These are phyloP conservation scores for Cactoblastis cactorum DNA, from an alignment of 2,888 invertebrate species.

Conservation along the genomic window DNA sequence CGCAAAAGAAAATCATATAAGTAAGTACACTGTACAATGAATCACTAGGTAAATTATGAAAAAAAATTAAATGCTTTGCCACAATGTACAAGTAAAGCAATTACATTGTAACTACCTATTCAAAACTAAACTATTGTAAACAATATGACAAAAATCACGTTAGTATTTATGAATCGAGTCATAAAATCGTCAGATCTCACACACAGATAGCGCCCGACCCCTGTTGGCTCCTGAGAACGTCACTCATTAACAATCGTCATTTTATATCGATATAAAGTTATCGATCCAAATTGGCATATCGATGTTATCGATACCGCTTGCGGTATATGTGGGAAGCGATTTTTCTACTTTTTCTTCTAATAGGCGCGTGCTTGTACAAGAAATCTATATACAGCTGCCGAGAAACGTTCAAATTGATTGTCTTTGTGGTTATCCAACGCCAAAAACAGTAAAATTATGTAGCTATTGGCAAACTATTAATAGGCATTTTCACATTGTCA, in stretches of 20 bases:
- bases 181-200: slow-evolving; percentile 65
- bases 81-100: slow-evolving; percentile 33
- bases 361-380: slow-evolving; percentile 17
- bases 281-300: slow-evolving; percentile 58
- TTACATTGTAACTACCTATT: slow-evolving; percentile 34
- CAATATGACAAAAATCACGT: slow-evolving; percentile 31
- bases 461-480: not conserved
- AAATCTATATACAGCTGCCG: slow-evolving; percentile 20
- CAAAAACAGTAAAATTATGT: not conserved
- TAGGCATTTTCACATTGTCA: too few relatives aligned
- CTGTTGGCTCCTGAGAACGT: slow-evolving; percentile 67
- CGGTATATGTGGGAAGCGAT: slow-evolving; percentile 62
- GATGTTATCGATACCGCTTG: slow-evolving; percentile 52
- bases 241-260: slow-evolving; percentile 55
- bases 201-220: slow-evolving; percentile 65
- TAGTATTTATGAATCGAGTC: slow-evolving; percentile 41
- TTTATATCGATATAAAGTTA: slow-evolving; percentile 49
- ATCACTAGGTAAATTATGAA: too few relatives aligned
- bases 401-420: slow-evolving; percentile 18
- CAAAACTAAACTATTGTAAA: slow-evolving; percentile 39
- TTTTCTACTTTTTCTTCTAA: slow-evolving; percentile 35
- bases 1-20: too few relatives aligned
- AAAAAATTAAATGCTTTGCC: slow-evolving; percentile 1
- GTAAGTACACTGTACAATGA: too few relatives aligned
- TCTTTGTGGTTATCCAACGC: slow-evolving; percentile 19